A percentile compares a stretch with the other conserved stretches of the same genome.
Conservation (phyloP, 92 coral and sea anemone genomes). For the Muricea muricata region DNA sequence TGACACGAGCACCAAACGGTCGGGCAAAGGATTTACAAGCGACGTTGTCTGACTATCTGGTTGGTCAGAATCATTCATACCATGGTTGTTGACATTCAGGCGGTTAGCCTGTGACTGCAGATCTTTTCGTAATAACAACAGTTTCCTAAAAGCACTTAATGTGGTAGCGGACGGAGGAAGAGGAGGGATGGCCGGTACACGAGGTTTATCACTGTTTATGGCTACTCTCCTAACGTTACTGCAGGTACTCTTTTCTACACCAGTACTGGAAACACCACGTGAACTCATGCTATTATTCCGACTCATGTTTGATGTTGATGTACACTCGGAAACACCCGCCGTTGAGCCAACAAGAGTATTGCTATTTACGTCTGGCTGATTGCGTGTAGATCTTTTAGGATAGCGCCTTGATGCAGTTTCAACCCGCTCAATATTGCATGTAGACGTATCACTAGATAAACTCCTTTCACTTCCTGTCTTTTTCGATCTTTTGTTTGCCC, state of each 20-base stretch:
- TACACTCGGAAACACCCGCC: neutral
- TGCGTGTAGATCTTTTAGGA: slow-evolving; percentile 9
- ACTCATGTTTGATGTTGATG: neutral
- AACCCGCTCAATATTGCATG: neutral
- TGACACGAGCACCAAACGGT: slow-evolving; percentile 29
- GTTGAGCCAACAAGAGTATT: slow-evolving; percentile 20
- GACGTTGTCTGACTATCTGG: neutral
- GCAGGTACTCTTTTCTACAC: neutral
- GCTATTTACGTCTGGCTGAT: slow-evolving; percentile 5
- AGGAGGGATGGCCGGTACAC: slow-evolving; percentile 80
- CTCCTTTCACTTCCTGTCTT: neutral
- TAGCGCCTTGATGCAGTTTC: slow-evolving; percentile 1
- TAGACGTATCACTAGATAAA: neutral
- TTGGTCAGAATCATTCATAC: neutral
- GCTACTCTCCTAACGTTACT: neutral
- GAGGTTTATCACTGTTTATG: slow-evolving; percentile 5
- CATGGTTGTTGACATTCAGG: neutral
- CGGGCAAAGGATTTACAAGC: neutral
- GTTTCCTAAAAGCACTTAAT: slow-evolving; percentile 68
- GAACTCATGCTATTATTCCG: neutral
- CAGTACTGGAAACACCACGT: neutral
- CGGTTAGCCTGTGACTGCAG: slow-evolving; percentile 69
- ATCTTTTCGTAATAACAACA: slow-evolving; percentile 64
- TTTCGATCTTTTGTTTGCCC: neutral
- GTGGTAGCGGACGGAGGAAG: slow-evolving; percentile 90